phyloP scores from a whole-genome alignment of 2,113 vertebrate genomes.

The Microcebus tavaratra region DNA sequence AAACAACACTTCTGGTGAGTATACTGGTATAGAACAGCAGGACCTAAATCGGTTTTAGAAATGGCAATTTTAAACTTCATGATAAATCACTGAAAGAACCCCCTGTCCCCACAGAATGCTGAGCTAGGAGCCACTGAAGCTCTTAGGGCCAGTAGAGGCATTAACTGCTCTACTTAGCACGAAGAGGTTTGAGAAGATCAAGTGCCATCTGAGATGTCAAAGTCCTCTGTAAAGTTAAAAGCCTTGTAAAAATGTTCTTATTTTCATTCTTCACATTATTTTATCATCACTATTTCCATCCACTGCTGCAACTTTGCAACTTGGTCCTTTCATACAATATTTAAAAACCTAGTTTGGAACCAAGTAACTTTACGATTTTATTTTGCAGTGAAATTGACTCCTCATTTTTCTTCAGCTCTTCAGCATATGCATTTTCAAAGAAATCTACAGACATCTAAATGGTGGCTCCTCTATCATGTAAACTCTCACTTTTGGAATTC shows the following conservation, averaged over 20 bases:
- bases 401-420: conserved; percentile 24
- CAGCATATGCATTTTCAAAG: neutral
- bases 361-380: conserved; percentile 8
- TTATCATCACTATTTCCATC: neutral
- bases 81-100: conserved; percentile 58
- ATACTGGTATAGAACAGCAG: conserved; percentile 32
- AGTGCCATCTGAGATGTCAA: conserved; percentile 28
- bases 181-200: conserved; percentile 48
- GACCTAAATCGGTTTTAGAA: conserved; percentile 64
- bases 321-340: neutral
- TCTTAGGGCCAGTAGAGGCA: conserved; percentile 31
- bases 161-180: conserved; percentile 51
- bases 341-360: conserved; percentile 35
- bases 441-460: neutral
- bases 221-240: conserved; percentile 49
- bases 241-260: neutral
- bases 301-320: neutral
- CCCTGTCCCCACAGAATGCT: conserved; percentile 7
- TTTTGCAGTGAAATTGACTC: conserved; percentile 18
- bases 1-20: conserved; percentile 60
- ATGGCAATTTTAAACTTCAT: conserved; percentile 55
- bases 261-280: conserved; percentile 40
- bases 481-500: neutral
- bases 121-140: conserved; percentile 3
- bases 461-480: neutral